These are phyloP conservation scores for Erpornis zantholeuca DNA, from an alignment of 2,113 vertebrate genomes.

Conservation along the genomic window DNA sequence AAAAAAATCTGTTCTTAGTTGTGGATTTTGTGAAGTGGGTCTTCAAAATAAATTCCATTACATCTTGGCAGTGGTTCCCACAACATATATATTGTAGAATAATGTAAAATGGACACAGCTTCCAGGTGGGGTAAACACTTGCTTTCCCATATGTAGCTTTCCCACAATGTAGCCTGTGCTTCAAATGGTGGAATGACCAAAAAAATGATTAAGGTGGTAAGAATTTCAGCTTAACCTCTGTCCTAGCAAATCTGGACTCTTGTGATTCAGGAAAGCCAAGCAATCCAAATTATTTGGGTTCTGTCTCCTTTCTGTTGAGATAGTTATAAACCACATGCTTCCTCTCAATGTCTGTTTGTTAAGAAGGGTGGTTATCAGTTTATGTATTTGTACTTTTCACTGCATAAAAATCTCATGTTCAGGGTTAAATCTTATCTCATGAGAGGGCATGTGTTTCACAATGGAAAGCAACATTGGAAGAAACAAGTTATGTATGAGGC, in stretches of 20 bases:
- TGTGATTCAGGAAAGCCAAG: neutral
- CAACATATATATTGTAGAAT: neutral
- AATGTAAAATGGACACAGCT: neutral
- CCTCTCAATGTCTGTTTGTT: neutral
- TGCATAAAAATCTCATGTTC: neutral
- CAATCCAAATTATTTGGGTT: neutral
- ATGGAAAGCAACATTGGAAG: conserved; percentile 3
- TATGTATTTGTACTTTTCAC: neutral
- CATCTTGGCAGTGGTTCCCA: neutral
- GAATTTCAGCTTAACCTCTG: neutral
- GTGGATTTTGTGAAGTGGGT: neutral
- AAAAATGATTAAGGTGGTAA: neutral
- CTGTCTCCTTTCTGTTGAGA: neutral
- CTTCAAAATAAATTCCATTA: conserved; percentile 15
- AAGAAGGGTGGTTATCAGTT: neutral
- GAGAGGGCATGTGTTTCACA: neutral
- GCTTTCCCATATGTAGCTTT: neutral
- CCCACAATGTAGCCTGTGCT: neutral
- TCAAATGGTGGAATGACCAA: neutral
- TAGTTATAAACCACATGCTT: neutral
- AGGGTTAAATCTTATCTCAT: conserved; percentile 7
- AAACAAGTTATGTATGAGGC: neutral
- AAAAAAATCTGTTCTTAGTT: neutral
- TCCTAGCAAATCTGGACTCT: neutral
- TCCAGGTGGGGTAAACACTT: neutral